Percentiles rank a stretch among this genome's conserved stretches.
Evolutionary conservation across 1,140 invertebrate species (phyloP).

Genomic region (Potamilus streckersoni): DNA sequence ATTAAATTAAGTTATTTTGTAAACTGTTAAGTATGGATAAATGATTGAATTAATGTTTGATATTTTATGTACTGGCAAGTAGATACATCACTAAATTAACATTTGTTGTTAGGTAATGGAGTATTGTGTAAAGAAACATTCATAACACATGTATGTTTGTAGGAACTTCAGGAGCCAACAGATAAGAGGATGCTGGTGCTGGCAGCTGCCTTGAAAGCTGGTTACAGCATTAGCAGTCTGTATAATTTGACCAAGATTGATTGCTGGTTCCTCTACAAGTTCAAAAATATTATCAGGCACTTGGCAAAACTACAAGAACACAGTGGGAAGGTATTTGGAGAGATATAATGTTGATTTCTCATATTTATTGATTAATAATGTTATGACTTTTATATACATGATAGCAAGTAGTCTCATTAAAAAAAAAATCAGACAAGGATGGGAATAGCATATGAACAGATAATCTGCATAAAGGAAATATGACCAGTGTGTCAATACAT

Average conservation of each 20-base stretch:
- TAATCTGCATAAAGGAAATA: too few species aligned
- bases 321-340: slow-evolving; percentile 43
- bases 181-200: slow-evolving; percentile 97
- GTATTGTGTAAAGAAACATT: neutral
- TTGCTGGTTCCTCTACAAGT: slow-evolving; percentile 95
- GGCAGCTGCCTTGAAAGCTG: slow-evolving; percentile 88
- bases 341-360: too few species aligned
- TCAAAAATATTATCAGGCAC: slow-evolving; percentile 90
- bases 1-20: too few species aligned
- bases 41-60: too few species aligned
- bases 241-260: slow-evolving; percentile 97
- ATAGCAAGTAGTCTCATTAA: too few species aligned
- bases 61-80: too few species aligned
- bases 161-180: slow-evolving; percentile 92
- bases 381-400: neutral
- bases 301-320: slow-evolving; percentile 74
- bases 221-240: slow-evolving; percentile 83
- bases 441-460: too few species aligned
- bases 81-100: neutral
- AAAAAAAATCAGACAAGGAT: too few species aligned
- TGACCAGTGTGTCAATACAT: too few species aligned
- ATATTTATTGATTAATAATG: too few species aligned
- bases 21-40: too few species aligned
- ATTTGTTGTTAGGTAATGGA: neutral
- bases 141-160: slow-evolving; percentile 8